A percentile compares a stretch with the other conserved stretches of the same genome.
Conservation (phyloP, 2,113 vertebrate genomes). For the Ondatra zibethicus region DNA sequence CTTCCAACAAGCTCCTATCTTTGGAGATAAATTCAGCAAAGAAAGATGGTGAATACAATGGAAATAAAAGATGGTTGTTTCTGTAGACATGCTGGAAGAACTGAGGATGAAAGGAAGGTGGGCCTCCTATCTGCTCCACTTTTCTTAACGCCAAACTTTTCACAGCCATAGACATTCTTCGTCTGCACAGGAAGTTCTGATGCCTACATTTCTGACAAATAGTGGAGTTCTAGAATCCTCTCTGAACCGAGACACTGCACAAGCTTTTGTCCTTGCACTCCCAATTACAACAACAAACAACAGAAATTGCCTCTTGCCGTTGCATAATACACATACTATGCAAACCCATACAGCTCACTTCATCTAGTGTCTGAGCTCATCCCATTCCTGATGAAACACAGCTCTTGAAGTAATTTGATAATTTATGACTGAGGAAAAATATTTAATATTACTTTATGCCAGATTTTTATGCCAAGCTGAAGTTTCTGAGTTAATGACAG, state of each 20-base stretch:
- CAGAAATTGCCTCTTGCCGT: not conserved
- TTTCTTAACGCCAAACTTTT: not conserved
- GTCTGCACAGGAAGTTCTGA: not conserved
- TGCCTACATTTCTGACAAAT: not conserved
- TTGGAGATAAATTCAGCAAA: not conserved
- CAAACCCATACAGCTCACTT: slow-evolving; percentile 43
- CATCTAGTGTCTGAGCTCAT: slow-evolving; percentile 17
- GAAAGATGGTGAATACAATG: not conserved
- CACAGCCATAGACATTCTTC: not conserved
- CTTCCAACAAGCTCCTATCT: not conserved
- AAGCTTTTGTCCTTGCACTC: not conserved
- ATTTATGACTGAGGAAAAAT: slow-evolving; percentile 63
- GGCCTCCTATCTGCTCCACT: rapidly evolving
- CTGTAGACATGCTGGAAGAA: rapidly evolving
- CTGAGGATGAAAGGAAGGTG: not conserved
- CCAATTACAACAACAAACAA: slow-evolving; percentile 44
- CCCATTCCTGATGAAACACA: not conserved
- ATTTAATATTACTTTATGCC: slow-evolving; percentile 52
- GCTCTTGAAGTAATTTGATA: slow-evolving; percentile 49
- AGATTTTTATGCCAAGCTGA: slow-evolving; percentile 47
- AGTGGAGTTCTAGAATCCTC: not conserved
- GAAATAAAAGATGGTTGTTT: no score
- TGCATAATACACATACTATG: not conserved
- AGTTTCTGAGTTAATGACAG: slow-evolving; percentile 63
- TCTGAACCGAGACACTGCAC: not conserved